Base-by-base conservation (phyloP, 2,113 vertebrate species). In the Danionella cerebrum region DNA sequence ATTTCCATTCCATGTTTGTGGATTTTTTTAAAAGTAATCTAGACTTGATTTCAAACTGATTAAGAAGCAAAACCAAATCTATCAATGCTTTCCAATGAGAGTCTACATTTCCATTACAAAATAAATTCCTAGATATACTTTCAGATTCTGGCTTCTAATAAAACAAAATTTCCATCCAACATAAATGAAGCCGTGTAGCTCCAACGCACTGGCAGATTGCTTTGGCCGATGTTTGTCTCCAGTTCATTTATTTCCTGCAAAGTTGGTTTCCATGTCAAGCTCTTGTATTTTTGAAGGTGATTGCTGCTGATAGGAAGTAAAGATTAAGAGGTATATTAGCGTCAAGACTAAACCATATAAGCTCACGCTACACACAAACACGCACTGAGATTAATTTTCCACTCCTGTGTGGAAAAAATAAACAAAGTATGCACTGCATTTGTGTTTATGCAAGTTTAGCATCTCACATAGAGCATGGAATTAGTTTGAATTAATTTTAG, bases 321-420 rank as follows among this genome's bases (percentile, higher is more conserved):
- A 62, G 48, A 50, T 27, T 58, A 31, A 60, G 47, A 55, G 45
- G 54, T 55, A 35, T 63, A 62, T 63, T 41, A 59, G 48, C 35
- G 16, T 25, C 18, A n/a, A 39, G 50, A n/a, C 12, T 19, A 39
- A 57, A 71, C 63, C 71, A 69, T 38, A 24, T 4, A 41, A 12
- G 31, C 48, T 75, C 68, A 70, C 50, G 63, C 68, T 63, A 70
- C 25, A 22, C 12, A 31, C 5, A 47, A 25, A 48, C 27, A 14
- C 24, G 12, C 9, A 6, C 22, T n/a, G n/a, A n/a, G n/a, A n/a
- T n/a, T n/a, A n/a, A n/a, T n/a, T n/a, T n/a, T n/a, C n/a, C n/a
- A n/a, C n/a, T n/a, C n/a, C n/a, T n/a, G n/a, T n/a, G n/a, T n/a
- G n/a, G n/a, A n/a, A n/a, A n/a, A n/a, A n/a, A n/a, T n/a, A n/a